Evolutionary conservation across 2,113 vertebrate genomes (phyloP).

Genomic region (Oncorhynchus nerka): DNA sequence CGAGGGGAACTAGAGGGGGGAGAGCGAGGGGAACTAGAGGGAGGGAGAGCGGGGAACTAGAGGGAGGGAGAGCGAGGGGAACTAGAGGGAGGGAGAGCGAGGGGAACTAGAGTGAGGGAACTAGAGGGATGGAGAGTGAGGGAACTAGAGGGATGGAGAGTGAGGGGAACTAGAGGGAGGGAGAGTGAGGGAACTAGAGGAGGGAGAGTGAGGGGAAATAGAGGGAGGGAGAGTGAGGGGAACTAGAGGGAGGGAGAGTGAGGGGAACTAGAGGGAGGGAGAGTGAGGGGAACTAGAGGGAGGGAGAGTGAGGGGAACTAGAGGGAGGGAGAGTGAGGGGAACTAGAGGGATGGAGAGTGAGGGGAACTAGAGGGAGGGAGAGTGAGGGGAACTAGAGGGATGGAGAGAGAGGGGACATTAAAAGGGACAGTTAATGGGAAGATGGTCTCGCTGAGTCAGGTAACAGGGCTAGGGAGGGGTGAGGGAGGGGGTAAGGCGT

Average conservation of each 20-base stretch:
- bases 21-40: neutral
- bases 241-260: neutral
- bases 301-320: neutral
- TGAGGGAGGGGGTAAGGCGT: neutral
- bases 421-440: conserved; percentile 12
- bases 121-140: neutral
- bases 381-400: neutral
- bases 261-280: neutral
- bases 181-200: too few relatives aligned
- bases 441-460: neutral
- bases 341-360: too few relatives aligned
- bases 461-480: neutral
- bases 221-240: too few relatives aligned
- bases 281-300: neutral
- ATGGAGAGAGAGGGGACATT: neutral
- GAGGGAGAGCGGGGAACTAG: neutral
- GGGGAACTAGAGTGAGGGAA: too few relatives aligned
- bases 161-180: too few relatives aligned
- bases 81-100: neutral
- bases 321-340: neutral
- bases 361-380: too few relatives aligned
- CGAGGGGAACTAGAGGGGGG: neutral
- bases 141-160: neutral
- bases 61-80: neutral
- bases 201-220: neutral